These are phyloP conservation scores for Xerus rutilus DNA, from an alignment of 2,797 vertebrate genomes.

Conservation along the genomic window DNA sequence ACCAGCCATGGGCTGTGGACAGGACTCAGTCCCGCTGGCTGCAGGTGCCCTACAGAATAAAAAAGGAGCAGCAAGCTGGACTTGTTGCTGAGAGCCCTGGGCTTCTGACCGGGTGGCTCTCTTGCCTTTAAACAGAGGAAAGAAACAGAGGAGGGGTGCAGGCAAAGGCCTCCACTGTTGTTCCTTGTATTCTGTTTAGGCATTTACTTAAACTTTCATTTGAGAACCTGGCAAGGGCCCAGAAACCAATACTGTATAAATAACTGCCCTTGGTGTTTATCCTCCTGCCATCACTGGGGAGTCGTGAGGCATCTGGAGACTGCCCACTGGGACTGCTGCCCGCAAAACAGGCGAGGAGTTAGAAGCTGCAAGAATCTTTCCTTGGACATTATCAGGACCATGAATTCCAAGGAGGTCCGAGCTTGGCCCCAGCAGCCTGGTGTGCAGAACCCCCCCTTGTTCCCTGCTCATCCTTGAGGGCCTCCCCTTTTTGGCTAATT, in stretches of 20 bases:
- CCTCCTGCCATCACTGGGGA: slow-evolving; percentile 24
- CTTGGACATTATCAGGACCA: background rate
- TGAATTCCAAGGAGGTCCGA: background rate
- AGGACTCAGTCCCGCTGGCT: background rate
- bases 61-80: background rate
- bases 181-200: background rate
- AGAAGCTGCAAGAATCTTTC: background rate
- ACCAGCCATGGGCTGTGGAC: background rate
- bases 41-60: background rate
- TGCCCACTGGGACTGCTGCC: slow-evolving; percentile 54
- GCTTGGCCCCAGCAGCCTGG: background rate
- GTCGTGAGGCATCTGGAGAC: slow-evolving; percentile 9
- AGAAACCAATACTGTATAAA: slow-evolving; percentile 28
- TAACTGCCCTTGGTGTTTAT: slow-evolving; percentile 30
- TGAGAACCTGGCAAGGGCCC: slow-evolving; percentile 42
- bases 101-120: background rate
- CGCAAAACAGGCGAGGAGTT: background rate
- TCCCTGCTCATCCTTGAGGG: background rate
- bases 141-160: background rate
- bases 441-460: background rate
- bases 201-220: slow-evolving; percentile 18
- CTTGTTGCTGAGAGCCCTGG: background rate
- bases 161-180: background rate
- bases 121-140: background rate
- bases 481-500: background rate